Conservation (phyloP, 2,888 invertebrate species). For the Bibio marci region DNA sequence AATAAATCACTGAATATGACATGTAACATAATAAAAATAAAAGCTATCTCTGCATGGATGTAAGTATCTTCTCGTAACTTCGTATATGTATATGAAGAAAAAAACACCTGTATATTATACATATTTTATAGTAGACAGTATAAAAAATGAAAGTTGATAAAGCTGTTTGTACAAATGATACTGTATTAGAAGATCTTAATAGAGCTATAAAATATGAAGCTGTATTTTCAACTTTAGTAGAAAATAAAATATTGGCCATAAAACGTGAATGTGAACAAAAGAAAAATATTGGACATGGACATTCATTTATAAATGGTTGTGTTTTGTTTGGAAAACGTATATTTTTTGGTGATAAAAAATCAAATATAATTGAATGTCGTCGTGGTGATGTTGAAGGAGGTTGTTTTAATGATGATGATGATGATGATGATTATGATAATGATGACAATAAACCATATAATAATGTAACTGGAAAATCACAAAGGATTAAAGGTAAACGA, state of each 20-base stretch:
- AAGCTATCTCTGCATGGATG: too few relatives aligned
- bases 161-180: slow-evolving; percentile 28
- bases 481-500: neutral
- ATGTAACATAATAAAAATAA: too few relatives aligned
- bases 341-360: neutral
- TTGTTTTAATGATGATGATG: too few relatives aligned
- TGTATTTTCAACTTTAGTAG: slow-evolving; percentile 26
- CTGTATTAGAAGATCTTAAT: slow-evolving; percentile 22
- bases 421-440: too few relatives aligned
- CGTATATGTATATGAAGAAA: too few relatives aligned
- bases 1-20: too few relatives aligned
- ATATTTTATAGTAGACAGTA: too few relatives aligned
- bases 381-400: too few relatives aligned
- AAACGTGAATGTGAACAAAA: slow-evolving; percentile 26
- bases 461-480: neutral
- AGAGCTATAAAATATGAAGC: slow-evolving; percentile 28
- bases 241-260: slow-evolving; percentile 28
- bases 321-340: slow-evolving; percentile 1
- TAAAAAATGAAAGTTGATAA: slow-evolving; percentile 22
- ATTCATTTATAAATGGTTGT: neutral
- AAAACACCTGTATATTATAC: too few relatives aligned
- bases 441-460: too few relatives aligned
- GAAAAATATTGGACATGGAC: slow-evolving; percentile 10
- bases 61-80: too few relatives aligned
- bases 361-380: neutral